Base-by-base conservation (phyloP, 2,113 vertebrate species). In the Pheucticus melanocephalus region DNA sequence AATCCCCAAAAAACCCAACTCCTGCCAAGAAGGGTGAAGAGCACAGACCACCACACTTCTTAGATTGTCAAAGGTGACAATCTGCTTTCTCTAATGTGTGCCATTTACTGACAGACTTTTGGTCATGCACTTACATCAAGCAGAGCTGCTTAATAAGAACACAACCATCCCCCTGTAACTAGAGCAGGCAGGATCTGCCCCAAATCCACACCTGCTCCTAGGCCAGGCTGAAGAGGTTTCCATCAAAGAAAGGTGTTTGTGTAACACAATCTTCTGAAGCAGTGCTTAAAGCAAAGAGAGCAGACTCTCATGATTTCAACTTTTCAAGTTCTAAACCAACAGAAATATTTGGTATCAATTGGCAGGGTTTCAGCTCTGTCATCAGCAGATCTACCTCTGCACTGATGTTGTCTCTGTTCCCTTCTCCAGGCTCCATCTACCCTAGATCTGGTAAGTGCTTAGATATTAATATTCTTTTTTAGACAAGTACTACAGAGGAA, bases 1-100 rank as follows among this genome's bases (percentile, higher is more conserved):
- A 19, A 4, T 0, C 0, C 3, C 33, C 39, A 39, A 4, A 73
- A 78, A 65, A 7, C 12, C 47, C 68, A 50, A 42, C 1, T n/a
- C 6, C 70, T 65, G 15, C 18, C 60, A 60, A 40, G 84, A 81
- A 70, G 9, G 12, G 42, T 35, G 60, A 53, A 44, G 33, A 64
- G 37, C 51, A 87, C 63, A 75, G 59, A 3, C 0, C 3, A 30
- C 7, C 33, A 50, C 19, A 5, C 15, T 42, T 15, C 40, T 15
- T 15, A 42, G 40, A 42, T 17, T 45, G 39, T 5, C 39, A 25
- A 33, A 75, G 17, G 47, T 42, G 50, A 22, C 18, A 40, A 54
- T 56, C 27, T 18, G 35, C 60, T 88, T 73, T 77, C 54, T 81
- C 51, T 51, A 31, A 44, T 6, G 22, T 7, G 15, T 82, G 18